A percentile compares a stretch with the other conserved stretches of the same genome.
These are phyloP conservation scores for Actias luna DNA, from an alignment of 2,888 invertebrate species.

Conservation along the genomic window DNA sequence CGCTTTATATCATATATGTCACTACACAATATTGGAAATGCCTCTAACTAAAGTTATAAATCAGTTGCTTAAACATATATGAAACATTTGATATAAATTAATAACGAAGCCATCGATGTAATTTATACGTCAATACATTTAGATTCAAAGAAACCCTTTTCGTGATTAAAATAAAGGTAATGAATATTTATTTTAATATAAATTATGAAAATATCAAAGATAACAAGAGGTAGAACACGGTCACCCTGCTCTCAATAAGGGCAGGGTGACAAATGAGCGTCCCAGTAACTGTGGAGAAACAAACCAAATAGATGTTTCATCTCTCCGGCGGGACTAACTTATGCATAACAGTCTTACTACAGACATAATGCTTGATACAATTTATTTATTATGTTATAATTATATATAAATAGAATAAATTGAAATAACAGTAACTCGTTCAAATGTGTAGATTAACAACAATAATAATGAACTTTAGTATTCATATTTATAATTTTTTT, in stretches of 20 bases:
- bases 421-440: constrained; percentile 42
- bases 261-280: constrained; percentile 62
- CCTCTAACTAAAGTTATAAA: too few species aligned
- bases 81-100: too few species aligned
- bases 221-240: constrained; percentile 52
- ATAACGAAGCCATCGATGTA: too few species aligned
- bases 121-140: too few species aligned
- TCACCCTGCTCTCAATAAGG: constrained; percentile 61
- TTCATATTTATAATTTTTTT: not conserved
- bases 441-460: not conserved
- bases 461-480: not conserved
- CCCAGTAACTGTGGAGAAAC: constrained; percentile 59
- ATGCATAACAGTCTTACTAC: constrained; percentile 26
- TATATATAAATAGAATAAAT: constrained; percentile 26
- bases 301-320: constrained; percentile 52
- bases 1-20: too few species aligned
- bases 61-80: too few species aligned
- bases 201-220: constrained; percentile 65
- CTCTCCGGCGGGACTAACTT: constrained; percentile 38
- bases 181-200: constrained; percentile 43
- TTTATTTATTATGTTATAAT: not conserved
- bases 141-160: not conserved
- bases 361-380: constrained; percentile 13
- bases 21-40: too few species aligned
- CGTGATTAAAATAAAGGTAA: not conserved